Evolutionary conservation across 2,888 invertebrate species (phyloP).

Genomic region (Platycheirus albimanus): DNA sequence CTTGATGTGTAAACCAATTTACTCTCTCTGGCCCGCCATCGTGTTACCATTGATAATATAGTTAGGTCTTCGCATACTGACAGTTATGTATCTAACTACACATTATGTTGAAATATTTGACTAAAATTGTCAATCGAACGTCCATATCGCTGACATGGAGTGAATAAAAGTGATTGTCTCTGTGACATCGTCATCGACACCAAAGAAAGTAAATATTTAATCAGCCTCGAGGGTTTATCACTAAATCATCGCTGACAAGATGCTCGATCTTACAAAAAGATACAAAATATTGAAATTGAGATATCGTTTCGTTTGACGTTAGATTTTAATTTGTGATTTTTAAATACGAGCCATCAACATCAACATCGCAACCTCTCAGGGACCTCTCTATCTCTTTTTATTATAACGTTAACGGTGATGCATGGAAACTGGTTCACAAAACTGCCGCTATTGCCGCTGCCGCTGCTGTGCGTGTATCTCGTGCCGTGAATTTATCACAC

Average conservation of each 20-base stretch:
- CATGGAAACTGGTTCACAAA: conserved; percentile 57
- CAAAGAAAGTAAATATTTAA: conserved; percentile 48
- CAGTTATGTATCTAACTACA: conserved; percentile 24
- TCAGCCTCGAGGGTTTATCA: conserved; percentile 19
- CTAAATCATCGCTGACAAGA: conserved; percentile 29
- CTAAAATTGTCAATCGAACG: conserved; percentile 30
- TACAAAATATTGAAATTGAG: conserved; percentile 34
- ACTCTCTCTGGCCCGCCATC: conserved; percentile 33
- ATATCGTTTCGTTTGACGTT: conserved; percentile 16
- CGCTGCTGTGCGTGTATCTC: conserved; percentile 58
- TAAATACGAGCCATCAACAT: not conserved
- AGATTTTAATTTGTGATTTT: conserved; percentile 47
- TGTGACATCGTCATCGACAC: too few species aligned
- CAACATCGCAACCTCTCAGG: not conserved
- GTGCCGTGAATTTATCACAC: conserved; percentile 69
- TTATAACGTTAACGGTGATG: not conserved
- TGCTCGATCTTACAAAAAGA: not conserved
- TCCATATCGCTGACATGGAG: not conserved
- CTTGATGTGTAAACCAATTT: conserved; percentile 50
- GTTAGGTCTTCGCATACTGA: conserved; percentile 36
- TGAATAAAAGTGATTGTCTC: not conserved
- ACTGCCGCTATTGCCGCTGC: too few species aligned
- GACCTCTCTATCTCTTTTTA: not conserved
- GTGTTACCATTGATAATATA: conserved; percentile 55
- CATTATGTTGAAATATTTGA: conserved; percentile 25